Base-by-base conservation (phyloP, 37 sponge, comb jelly and placozoan genomes). In the Halisarca cf. caerulea region DNA sequence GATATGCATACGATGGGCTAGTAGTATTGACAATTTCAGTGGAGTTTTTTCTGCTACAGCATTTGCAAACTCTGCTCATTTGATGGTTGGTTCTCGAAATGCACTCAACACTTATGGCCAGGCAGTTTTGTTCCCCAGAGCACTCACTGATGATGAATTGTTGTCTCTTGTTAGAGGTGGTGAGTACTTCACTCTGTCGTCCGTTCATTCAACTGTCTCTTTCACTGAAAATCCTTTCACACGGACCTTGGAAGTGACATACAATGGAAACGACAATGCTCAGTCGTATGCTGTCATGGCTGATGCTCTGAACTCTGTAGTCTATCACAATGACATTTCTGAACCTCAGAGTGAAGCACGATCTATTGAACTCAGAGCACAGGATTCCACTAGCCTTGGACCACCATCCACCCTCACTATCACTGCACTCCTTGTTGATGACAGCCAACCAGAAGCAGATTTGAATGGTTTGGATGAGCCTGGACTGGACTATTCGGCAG, bases 291-390 rank as follows among this genome's bases (percentile, higher is more conserved):
- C 36, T 15, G 27, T 24, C 17, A 70, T 93, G 25, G 53, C 86
- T 55, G 80, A 78, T 3, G 90, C 93, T 23, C 39, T 93, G 32
- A 86, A 58, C 5, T 41, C 82, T 0, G 43, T 72, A 0, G 30
- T 2, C 27, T 93, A 85, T 32, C 2, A 47, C 39, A 84, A 75
- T 57, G 68, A 43, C 3, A 47, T 93, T 21, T 75, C 74, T 32
- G 93, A 93, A 55, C 93, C 93, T 11, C 74, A 87, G 43, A 88
- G 86, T 28, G 57, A 74, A 32, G 54, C 79, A 14, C 79, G 90
- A 85, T 79, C 84, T 7, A 25, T 93, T 14, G 59, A 75, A 55
- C 37, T 89, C n/a, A 21, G 1, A n/a, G 90, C 87, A 18, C 55
- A 51, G 2, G 93, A 93, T 57, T 33, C 44, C 2, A 57, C 81